A percentile compares a stretch with the other conserved stretches of the same genome.
phyloP scores from a whole-genome alignment of 2,888 invertebrate genomes.

The Timema podura region DNA sequence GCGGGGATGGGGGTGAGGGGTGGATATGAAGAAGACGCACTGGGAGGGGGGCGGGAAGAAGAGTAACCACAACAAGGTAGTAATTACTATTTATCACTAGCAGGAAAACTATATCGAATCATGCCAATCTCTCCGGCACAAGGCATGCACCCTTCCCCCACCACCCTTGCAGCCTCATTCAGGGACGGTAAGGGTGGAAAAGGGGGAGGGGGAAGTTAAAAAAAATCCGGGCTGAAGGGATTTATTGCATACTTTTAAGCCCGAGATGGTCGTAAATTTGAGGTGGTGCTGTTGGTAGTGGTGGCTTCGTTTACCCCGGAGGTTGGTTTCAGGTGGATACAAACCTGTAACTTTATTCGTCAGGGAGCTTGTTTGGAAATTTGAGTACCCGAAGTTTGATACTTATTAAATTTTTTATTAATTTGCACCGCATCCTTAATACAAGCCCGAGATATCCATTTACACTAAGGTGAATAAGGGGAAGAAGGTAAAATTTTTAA shows the following conservation, averaged over 20 bases:
- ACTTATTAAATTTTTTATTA: no score
- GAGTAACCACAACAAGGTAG: conserved; percentile 28
- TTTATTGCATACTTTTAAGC: conserved; percentile 51
- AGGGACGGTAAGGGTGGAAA: conserved; percentile 19
- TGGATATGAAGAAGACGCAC: conserved; percentile 13
- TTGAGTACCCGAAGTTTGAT: no score
- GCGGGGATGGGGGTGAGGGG: conserved; percentile 11
- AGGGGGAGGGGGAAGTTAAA: conserved; percentile 16
- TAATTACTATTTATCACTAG: conserved; percentile 34
- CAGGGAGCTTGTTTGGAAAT: no score
- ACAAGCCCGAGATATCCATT: no score
- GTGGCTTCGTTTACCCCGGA: conserved; percentile 19
- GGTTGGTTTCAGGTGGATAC: conserved; percentile 10
- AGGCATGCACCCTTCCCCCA: conserved; percentile 16
- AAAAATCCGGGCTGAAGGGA: conserved; percentile 37
- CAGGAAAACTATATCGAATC: conserved; percentile 34
- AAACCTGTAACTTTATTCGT: no score
- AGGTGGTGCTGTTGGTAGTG: conserved; percentile 35
- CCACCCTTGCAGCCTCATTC: conserved; percentile 16
- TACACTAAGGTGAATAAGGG: no score
- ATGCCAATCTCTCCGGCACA: conserved; percentile 32
- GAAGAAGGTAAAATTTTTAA: no score
- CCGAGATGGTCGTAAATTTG: conserved; percentile 49
- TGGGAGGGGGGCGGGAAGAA: conserved; percentile 20
- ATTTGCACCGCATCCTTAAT: no score